Conservation (phyloP, 37 sponge, comb jelly and placozoan genomes). For the Eunapius fragilis region DNA sequence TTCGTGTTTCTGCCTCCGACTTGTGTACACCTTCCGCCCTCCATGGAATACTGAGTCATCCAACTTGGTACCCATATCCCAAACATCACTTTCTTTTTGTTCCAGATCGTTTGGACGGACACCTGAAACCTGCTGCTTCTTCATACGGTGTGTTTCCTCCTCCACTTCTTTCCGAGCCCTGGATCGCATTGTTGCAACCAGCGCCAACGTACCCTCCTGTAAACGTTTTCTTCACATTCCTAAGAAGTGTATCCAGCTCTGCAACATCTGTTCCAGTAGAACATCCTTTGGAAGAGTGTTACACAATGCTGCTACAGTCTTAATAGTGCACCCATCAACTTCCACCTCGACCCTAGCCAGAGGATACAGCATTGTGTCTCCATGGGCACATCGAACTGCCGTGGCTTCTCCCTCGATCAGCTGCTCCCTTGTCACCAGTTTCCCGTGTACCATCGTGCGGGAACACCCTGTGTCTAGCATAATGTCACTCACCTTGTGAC, state of each 20-base stretch:
- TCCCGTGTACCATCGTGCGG: neutral
- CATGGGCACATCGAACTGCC: constrained; percentile 8
- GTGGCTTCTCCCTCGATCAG: neutral
- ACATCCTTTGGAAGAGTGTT: constrained; percentile 24
- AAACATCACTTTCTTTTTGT: neutral
- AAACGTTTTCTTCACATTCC: neutral
- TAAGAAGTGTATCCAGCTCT: neutral
- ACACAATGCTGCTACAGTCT: neutral
- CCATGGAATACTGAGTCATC: neutral
- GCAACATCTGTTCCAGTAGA: constrained; percentile 23
- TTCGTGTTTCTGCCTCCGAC: neutral
- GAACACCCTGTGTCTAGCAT: constrained; percentile 9
- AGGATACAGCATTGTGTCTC: neutral
- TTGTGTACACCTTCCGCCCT: neutral
- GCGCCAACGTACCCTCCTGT: neutral
- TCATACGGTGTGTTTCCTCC: neutral
- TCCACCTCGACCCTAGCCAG: neutral
- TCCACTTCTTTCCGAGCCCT: neutral
- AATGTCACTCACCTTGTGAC: neutral
- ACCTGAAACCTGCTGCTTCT: neutral
- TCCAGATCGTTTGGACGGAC: neutral
- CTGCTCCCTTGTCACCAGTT: neutral
- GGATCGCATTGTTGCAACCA: constrained; percentile 1
- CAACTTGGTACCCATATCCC: neutral
- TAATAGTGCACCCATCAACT: neutral